Evolutionary conservation across 2,888 invertebrate species (phyloP).

Genomic region (Mesorhabditis sp.): DNA sequence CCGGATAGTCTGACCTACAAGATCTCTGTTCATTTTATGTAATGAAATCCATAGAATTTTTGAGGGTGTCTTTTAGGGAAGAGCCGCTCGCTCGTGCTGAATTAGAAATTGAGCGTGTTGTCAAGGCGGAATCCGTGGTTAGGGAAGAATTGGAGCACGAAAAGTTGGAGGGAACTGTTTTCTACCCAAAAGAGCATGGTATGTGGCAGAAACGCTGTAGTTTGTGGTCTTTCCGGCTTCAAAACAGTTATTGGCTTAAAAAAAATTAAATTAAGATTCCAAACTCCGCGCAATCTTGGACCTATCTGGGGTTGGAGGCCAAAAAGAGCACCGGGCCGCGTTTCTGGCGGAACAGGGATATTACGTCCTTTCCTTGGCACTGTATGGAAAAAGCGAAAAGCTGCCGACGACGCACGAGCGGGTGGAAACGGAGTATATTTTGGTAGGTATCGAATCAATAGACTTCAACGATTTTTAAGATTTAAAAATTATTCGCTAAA

Average conservation of each 20-base stretch:
- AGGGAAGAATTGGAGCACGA: neutral
- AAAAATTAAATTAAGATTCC: too few relatives aligned
- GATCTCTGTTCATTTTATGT: neutral
- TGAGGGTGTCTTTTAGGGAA: neutral
- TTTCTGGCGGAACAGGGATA: neutral
- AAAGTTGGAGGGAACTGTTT: neutral
- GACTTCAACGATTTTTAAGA: too few relatives aligned
- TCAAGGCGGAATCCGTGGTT: neutral
- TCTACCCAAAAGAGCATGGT: neutral
- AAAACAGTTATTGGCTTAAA: neutral
- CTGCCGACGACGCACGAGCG: neutral
- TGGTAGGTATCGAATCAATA: neutral
- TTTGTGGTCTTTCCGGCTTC: neutral
- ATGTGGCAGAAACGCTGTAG: too few relatives aligned
- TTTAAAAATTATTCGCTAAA: too few relatives aligned
- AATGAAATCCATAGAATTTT: neutral
- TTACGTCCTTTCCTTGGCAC: neutral
- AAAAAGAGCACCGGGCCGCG: neutral
- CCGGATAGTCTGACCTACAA: neutral
- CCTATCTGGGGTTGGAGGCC: neutral
- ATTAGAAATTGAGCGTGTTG: neutral
- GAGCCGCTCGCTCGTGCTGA: neutral
- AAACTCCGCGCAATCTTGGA: neutral
- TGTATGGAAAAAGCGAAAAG: conserved; percentile 1
- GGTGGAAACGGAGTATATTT: neutral